Evolutionary conservation across 2,888 invertebrate genomes (phyloP), one percentile per base, ranked within the genome.

Genomic region (Argyresthia albistria): DNA sequence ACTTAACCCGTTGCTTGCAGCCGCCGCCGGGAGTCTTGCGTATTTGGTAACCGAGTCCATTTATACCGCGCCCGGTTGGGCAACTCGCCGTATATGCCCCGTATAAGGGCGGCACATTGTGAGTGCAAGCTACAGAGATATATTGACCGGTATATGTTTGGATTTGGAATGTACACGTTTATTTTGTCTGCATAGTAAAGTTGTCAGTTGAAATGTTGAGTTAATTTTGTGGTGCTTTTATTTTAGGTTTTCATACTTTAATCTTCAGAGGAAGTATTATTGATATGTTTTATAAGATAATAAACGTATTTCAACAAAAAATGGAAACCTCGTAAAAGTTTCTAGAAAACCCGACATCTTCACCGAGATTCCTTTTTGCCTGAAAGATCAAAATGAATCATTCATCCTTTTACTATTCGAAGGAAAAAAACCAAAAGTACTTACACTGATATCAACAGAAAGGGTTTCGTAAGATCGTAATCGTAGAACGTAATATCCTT

Each of bases 401-500:
- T 25, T 46, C 46, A 25, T 46, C 46, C 46, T 46, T 46, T 46
- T 46, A 11, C 25, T 9, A 4, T 46, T 35, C 25, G 25, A 46
- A 10, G 39, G 39, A 39, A 39, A 39, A 25, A 25, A 9, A 16
- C 25, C 25, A 46, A 46, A 46, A 16, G 46, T 14, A 48, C 48
- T 48, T 48, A 37, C 37, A 37, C 10, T 61, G 63, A 64, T 65
- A 60, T 58, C 57, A 57, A 35, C 60, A 59, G 37, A 52, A 65
- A 64, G 65, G 64, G 65, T 61, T 69, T 63, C 57, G 56, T 51
- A 55, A 66, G 80, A 80, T 80, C 62, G 59, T 64, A 73, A 80
- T 81, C 80, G 69, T 58, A 60, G 58, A 70, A 73, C 66, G 77
- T 72, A 80, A 81, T 81, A 79, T 81, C 79, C 78, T 73, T 69